These are phyloP conservation scores for Eulemur rufifrons DNA, from an alignment of 2,113 vertebrate genomes.

Conservation along the genomic window DNA sequence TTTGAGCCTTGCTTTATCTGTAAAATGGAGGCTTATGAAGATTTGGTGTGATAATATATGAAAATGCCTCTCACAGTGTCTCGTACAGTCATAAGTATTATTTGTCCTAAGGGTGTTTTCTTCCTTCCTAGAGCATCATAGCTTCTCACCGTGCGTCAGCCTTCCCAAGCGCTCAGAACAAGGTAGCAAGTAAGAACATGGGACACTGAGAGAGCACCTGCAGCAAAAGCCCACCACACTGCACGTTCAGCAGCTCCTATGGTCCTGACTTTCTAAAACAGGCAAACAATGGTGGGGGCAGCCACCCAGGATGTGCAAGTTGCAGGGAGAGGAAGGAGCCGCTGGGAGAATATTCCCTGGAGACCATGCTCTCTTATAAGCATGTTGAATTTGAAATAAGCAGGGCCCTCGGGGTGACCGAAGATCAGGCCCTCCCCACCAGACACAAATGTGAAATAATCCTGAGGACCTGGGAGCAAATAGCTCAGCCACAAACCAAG, in stretches of 20 bases:
- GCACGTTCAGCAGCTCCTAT: neutral
- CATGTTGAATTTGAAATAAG: neutral
- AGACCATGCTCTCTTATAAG: neutral
- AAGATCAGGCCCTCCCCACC: neutral
- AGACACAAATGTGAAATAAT: neutral
- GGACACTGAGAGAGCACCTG: neutral
- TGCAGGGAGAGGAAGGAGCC: neutral
- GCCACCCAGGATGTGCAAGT: neutral
- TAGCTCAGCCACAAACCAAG: neutral
- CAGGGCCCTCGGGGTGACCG: neutral
- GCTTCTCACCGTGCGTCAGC: neutral
- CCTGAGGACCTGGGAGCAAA: neutral
- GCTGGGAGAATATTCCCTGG: neutral
- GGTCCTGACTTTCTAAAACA: neutral
- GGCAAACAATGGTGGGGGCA: neutral
- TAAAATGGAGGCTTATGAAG: neutral
- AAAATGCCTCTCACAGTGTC: neutral
- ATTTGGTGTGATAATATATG: neutral
- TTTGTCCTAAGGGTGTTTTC: neutral
- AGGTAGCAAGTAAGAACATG: neutral
- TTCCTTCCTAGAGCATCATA: neutral
- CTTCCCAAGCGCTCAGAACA: neutral
- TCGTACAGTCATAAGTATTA: neutral
- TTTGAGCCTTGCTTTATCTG: neutral
- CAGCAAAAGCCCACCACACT: neutral